Base-by-base conservation (phyloP, 2,113 vertebrate genomes). In the Thomomys bottae region DNA sequence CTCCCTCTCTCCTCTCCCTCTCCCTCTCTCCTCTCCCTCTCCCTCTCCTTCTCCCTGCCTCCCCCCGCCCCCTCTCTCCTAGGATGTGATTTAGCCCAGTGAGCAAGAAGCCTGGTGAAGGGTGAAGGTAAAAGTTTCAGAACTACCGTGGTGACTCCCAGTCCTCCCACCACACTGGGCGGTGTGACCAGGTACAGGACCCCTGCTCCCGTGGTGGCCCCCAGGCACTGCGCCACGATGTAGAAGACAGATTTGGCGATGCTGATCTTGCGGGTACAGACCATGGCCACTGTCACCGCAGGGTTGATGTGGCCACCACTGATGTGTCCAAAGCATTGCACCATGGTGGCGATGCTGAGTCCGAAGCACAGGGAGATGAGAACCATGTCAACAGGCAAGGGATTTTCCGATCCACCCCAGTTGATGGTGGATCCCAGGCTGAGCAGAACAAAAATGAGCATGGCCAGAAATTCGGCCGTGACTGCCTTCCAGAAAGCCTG, bases 261-360 rank as follows among this genome's bases (percentile, higher is more conserved):
- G 96, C 98, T 99, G 84, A 99, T 98, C 97, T 99, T 99, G 95
- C 98, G 96, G 0, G 99, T 99, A 89, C 98, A 99, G 84, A 99
- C 98, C 99, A 99, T 99, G 0, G 99, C 99, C 76, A 97, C 98
- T 0, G 99, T 99, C 87, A 99, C 99, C 0, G 99, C 99, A 0
- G 99, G 99, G 96, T 99, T 99, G 94, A 99, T 98, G 97, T 99
- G 99, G 80, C 98, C 99, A 0, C 99, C 99, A 0, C 99, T 99
- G 97, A 99, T 99, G 97, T 99, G 99, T 14, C 99, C 99, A 7
- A 99, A 99, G 96, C 99, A 99, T 88, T 99, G 99, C 92, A 99
- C 99, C 98, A 99, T 98, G n/a, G 99, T 99, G 30, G 99, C 99
- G 17, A 99, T 99, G 98, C 98, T 99, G 93, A 99, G 98, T 93